phyloP scores from a whole-genome alignment of 2,888 invertebrate species.

The Selenia dentaria region DNA sequence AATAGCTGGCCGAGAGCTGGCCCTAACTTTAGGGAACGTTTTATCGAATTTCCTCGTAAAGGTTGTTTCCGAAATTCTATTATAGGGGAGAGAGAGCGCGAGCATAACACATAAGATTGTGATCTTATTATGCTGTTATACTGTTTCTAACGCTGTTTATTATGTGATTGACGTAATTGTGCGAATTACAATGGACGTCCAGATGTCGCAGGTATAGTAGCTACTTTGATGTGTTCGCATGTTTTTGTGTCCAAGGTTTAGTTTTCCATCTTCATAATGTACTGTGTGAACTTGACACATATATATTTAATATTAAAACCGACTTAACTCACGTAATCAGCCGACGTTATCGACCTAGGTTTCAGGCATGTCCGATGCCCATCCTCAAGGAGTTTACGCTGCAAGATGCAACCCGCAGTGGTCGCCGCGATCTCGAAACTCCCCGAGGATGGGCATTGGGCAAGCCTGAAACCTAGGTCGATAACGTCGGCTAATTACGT shows the following conservation, averaged over 20 bases:
- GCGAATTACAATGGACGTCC: conserved; percentile 25
- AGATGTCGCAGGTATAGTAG: conserved; percentile 4
- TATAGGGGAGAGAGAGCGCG: conserved; percentile 8
- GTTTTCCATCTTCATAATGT: no score
- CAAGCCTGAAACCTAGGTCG: no score
- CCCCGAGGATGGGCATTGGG: no score
- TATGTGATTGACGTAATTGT: conserved; percentile 33
- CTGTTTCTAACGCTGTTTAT: conserved; percentile 17
- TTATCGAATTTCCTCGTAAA: conserved; percentile 25
- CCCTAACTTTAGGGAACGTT: conserved; percentile 17
- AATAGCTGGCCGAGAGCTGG: conserved; percentile 26
- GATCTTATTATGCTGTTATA: conserved; percentile 27
- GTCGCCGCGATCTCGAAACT: no score
- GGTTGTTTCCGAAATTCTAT: conserved; percentile 21
- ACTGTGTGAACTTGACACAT: no score
- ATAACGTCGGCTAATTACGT: no score
- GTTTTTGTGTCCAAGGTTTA: not conserved
- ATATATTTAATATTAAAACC: no score
- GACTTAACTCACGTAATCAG: no score
- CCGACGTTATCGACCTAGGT: no score
- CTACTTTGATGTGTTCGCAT: not conserved
- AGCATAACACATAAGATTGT: conserved; percentile 17
- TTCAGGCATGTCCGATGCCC: no score
- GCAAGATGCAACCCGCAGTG: no score
- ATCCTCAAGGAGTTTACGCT: no score